phyloP scores from a whole-genome alignment of 1,140 invertebrate species.

The Sinonovacula constricta region DNA sequence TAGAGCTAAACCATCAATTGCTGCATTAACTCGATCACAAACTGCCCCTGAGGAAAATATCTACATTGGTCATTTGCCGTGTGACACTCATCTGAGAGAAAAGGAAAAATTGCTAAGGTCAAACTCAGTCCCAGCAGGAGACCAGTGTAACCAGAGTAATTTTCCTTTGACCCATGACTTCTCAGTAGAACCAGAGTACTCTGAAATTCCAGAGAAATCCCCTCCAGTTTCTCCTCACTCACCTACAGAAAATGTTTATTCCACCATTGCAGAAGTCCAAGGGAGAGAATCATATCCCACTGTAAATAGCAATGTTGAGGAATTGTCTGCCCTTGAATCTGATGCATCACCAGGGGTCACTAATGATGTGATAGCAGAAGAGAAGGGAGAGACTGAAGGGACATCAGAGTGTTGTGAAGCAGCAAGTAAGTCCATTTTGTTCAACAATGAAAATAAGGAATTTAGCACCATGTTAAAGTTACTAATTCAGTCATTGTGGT shows the following conservation, averaged over 20 bases:
- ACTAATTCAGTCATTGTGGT: slow-evolving; percentile 52
- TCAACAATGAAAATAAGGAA: too few species aligned
- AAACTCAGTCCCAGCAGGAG: neutral
- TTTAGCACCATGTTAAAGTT: neutral
- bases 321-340: too few species aligned
- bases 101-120: neutral
- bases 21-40: neutral
- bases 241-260: slow-evolving; percentile 30
- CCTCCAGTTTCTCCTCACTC: neutral
- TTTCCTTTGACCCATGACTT: too few species aligned
- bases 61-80: neutral
- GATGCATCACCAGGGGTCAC: too few species aligned
- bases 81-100: neutral
- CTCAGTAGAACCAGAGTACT: slow-evolving; percentile 17
- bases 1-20: neutral
- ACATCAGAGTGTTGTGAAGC: neutral
- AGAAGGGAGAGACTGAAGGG: neutral
- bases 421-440: neutral
- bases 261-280: slow-evolving; percentile 24
- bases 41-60: slow-evolving; percentile 34
- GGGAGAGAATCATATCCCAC: neutral
- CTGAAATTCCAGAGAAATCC: slow-evolving; percentile 37
- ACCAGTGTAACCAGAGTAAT: too few species aligned
- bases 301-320: neutral
- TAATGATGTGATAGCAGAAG: neutral